Conservation (phyloP, 2,797 vertebrate genomes). For the Eremophila alpestris region DNA sequence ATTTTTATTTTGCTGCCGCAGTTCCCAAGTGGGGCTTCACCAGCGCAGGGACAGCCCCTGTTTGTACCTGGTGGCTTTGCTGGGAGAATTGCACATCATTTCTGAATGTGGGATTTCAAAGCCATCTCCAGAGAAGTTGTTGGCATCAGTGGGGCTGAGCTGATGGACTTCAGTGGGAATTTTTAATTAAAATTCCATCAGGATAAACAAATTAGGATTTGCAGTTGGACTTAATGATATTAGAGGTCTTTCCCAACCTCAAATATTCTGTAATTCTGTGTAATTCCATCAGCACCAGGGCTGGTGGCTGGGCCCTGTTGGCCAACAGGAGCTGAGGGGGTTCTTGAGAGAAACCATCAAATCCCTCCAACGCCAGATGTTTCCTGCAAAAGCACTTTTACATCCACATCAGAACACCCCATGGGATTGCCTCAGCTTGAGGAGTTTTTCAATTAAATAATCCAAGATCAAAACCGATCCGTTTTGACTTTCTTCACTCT, state of each 20-base stretch:
- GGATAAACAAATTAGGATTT: neutral
- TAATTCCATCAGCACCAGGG: neutral
- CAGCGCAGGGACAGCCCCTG: slow-evolving; percentile 74
- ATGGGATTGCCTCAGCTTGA: neutral
- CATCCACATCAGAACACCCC: neutral
- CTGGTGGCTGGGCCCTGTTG: accelerated
- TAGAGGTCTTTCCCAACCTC: neutral
- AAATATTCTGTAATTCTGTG: neutral
- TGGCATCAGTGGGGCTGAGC: slow-evolving; percentile 62
- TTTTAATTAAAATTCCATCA: neutral
- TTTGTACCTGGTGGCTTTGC: slow-evolving; percentile 49
- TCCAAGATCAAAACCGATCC: slow-evolving; percentile 1
- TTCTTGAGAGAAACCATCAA: neutral
- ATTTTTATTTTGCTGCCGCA: slow-evolving; percentile 41
- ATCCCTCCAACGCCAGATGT: neutral
- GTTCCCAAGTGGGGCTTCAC: slow-evolving; percentile 80
- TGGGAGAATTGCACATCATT: neutral
- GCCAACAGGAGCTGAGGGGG: neutral
- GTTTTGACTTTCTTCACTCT: neutral
- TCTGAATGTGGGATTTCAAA: slow-evolving; percentile 49
- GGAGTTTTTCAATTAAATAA: slow-evolving; percentile 3
- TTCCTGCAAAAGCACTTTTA: neutral
- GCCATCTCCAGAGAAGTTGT: slow-evolving; percentile 66
- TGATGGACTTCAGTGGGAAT: neutral
- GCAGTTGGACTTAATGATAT: neutral